These are phyloP conservation scores for Octopus sinensis DNA, from an alignment of 1,140 invertebrate species.

Conservation along the genomic window DNA sequence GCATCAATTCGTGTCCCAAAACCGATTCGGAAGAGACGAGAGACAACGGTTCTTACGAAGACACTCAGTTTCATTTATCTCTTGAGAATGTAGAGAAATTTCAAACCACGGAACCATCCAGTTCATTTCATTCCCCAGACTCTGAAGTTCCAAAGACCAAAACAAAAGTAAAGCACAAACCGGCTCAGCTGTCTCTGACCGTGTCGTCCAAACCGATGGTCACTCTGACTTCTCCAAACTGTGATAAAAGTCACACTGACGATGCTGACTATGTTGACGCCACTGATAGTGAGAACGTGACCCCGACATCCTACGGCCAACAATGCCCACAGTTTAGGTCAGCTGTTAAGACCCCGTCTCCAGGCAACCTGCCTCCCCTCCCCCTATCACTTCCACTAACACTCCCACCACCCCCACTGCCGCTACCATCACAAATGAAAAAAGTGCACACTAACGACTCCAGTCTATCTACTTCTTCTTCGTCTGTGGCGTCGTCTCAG, in stretches of 20 bases:
- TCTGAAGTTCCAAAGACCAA: neutral
- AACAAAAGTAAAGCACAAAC: neutral
- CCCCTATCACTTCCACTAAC: neutral
- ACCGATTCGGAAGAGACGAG: too few species aligned
- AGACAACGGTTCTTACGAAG: conserved; percentile 8
- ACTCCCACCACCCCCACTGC: neutral
- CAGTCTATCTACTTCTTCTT: neutral
- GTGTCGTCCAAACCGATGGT: conserved; percentile 20
- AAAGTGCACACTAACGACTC: too few species aligned
- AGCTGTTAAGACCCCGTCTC: too few species aligned
- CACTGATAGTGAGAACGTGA: neutral
- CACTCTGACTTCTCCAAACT: neutral
- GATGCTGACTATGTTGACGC: neutral
- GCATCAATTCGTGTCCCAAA: too few species aligned
- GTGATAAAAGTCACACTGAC: neutral
- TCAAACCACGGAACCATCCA: neutral
- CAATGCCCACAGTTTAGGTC: too few species aligned
- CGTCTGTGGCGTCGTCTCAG: neutral
- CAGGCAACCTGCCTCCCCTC: neutral
- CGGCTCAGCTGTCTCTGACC: conserved; percentile 3
- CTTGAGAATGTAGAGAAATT: conserved; percentile 31
- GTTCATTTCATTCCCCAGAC: neutral
- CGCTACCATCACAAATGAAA: neutral
- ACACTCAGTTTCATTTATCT: conserved; percentile 44
- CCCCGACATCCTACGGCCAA: neutral